Conservation (phyloP, 2,797 vertebrate species). For the Rallus crepitans region DNA sequence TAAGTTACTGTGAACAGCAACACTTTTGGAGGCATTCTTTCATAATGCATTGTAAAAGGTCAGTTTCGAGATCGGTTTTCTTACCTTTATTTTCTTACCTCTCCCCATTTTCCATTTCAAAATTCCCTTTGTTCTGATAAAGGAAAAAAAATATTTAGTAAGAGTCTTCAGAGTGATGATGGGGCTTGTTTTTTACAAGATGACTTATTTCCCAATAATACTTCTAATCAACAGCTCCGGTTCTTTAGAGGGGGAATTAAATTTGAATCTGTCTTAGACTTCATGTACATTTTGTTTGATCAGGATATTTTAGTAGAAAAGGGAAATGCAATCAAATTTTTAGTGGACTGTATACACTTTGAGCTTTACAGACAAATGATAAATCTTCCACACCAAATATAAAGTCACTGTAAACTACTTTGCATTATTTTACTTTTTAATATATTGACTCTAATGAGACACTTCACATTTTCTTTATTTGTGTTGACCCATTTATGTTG, state of each 20-base stretch:
- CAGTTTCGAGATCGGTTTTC: not conserved
- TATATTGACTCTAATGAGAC: not conserved
- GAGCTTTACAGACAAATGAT: not conserved
- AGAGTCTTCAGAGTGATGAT: not conserved
- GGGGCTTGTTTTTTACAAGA: not conserved
- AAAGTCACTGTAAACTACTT: not conserved
- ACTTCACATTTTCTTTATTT: not conserved
- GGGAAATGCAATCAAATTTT: not conserved
- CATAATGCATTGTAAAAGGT: not conserved
- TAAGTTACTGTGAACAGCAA: not conserved
- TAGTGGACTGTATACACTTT: not conserved
- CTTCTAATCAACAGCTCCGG: not conserved
- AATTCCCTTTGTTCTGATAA: not conserved
- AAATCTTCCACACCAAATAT: not conserved
- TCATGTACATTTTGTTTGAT: not conserved
- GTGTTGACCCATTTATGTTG: not conserved
- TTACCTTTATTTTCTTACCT: not conserved
- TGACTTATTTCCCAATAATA: not conserved
- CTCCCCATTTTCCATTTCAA: not conserved
- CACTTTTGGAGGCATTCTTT: not conserved
- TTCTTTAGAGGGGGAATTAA: fast-evolving
- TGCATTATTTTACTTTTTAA: not conserved
- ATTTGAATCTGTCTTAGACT: not conserved
- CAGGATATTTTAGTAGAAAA: not conserved
- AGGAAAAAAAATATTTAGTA: not conserved